Evolutionary conservation across 2,113 vertebrate genomes (phyloP).

Genomic region (Electrona antarctica): DNA sequence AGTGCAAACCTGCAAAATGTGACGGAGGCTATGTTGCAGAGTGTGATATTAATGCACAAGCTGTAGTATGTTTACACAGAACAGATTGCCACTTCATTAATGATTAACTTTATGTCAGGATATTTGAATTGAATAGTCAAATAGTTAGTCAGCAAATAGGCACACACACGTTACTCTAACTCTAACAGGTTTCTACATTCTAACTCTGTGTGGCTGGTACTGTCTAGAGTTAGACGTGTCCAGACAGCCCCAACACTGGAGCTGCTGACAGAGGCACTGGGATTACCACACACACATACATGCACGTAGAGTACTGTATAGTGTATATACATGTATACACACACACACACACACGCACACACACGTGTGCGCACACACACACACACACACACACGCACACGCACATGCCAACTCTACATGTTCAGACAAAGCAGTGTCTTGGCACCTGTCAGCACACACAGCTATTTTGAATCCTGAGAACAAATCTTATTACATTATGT

Average conservation of each 20-base stretch:
- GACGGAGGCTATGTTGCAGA: no score
- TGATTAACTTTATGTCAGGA: no score
- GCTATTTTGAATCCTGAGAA: constrained; percentile 38
- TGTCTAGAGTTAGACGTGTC: constrained; percentile 53
- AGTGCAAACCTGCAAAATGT: no score
- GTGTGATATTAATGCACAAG: no score
- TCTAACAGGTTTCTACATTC: constrained; percentile 58
- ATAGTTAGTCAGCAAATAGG: no score
- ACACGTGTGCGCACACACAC: not conserved
- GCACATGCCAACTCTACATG: constrained; percentile 27
- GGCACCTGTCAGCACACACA: constrained; percentile 48
- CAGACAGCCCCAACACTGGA: constrained; percentile 48
- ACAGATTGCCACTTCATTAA: no score
- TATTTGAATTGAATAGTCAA: no score
- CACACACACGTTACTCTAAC: constrained; percentile 7
- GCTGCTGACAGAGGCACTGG: constrained; percentile 40
- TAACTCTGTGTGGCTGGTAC: constrained; percentile 36
- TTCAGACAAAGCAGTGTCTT: constrained; percentile 25
- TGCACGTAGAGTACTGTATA: not conserved
- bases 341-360: not conserved
- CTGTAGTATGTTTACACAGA: no score
- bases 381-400: constrained; percentile 2
- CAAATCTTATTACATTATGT: constrained; percentile 22
- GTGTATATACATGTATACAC: not conserved
- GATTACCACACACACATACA: constrained; percentile 34